Base-by-base conservation (phyloP, 2,888 invertebrate species). In the Eupithecia subumbrata region DNA sequence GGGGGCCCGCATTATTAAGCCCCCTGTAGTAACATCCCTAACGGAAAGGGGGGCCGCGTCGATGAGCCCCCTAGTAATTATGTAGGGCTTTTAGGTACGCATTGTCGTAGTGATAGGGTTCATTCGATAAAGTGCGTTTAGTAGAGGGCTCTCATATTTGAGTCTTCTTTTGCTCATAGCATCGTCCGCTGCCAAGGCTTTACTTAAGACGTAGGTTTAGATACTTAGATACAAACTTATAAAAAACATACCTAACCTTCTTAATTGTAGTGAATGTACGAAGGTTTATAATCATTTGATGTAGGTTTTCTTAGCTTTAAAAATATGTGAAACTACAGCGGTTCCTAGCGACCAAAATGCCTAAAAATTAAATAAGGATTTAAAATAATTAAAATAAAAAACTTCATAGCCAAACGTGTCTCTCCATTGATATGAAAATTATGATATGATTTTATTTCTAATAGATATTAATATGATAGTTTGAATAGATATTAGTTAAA, bases 391-490 rank as follows among this genome's bases (percentile, higher is more conserved):
- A 2, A 11, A 22, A 25, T 25, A 14, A 60, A 4, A 22, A 22
- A 22, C 14, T 56, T 22, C 16, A 67, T 72, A 73, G 22, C 71
- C 71, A 69, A 75, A 72, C 43, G 70, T 76, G 22, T 71, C 75
- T 71, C 69, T 73, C 73, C 45, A 73, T 69, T 69, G 63, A 69
- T 73, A 69, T 74, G 48, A 64, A 70, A 66, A 45, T 9, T 63
- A 45, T 30, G 18, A 30, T 69, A 34, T 45, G 25, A 64, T 34
- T 37, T 37, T 48, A 40, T 64, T 70, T 25, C 11, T 37, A 16
- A 64, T 37, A 67, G 60, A 45, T 43, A 37, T 40, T n/a, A 34
- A 22, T 25, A 63, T 16, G 37, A 40, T 70, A 37, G 64, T 66
- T 70, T 40, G 30, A 30, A 34, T 34, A 64, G 64, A 34, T n/a